A percentile compares a stretch with the other conserved stretches of the same genome.
Evolutionary conservation across 2,797 vertebrate genomes (phyloP).

Genomic region (Anguilla marmorata): DNA sequence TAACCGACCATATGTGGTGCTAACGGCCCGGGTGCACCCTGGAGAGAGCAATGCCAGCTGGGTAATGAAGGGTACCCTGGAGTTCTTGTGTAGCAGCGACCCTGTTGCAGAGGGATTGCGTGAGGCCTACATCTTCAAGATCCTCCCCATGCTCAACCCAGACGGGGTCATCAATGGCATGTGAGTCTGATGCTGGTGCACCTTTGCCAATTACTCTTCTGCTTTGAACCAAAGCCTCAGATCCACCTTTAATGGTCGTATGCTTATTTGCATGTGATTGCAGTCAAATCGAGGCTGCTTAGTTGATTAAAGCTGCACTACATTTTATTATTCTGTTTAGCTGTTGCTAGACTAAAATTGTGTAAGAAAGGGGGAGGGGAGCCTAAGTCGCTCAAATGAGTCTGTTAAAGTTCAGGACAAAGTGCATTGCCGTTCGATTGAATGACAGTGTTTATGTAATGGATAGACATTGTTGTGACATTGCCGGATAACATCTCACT

Average conservation of each 20-base stretch:
- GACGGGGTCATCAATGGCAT: conserved; percentile 92
- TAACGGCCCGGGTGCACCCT: conserved; percentile 86
- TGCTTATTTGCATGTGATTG: too few species aligned
- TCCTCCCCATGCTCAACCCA: conserved; percentile 92
- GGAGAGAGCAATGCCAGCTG: conserved; percentile 92
- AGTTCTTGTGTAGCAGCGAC: conserved; percentile 84
- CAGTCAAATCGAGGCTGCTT: not conserved
- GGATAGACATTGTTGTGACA: conserved; percentile 4
- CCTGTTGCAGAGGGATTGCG: conserved; percentile 81
- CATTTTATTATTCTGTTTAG: not conserved
- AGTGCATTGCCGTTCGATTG: not conserved
- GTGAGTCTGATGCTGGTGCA: conserved; percentile 69
- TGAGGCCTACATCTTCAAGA: conserved; percentile 88
- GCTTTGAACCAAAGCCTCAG: not conserved
- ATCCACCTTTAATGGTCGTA: not conserved
- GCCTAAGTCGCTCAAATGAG: not conserved
- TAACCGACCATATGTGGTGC: conserved; percentile 79
- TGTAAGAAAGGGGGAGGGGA: too few species aligned
- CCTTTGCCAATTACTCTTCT: not conserved
- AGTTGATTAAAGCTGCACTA: not conserved
- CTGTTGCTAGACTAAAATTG: not conserved
- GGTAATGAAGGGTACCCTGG: conserved; percentile 92
- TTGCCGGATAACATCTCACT: not conserved
- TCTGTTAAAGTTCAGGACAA: not conserved
- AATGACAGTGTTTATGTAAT: not conserved